Evolutionary conservation across 2,797 vertebrate genomes (phyloP).

Genomic region (Jordanella pulchra): DNA sequence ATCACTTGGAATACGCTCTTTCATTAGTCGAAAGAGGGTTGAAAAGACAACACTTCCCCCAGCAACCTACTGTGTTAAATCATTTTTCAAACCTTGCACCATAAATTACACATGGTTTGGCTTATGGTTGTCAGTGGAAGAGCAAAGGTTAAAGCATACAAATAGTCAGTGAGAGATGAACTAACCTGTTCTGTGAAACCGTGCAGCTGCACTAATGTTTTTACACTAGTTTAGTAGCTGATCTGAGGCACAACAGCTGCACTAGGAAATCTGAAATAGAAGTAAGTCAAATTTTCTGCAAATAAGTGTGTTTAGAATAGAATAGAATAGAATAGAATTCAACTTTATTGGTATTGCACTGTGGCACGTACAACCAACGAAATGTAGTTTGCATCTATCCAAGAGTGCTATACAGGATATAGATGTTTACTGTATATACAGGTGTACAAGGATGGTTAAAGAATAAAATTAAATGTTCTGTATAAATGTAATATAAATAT

Average conservation of each 20-base stretch:
- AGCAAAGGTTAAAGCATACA: conserved; percentile 45
- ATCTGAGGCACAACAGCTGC: conserved; percentile 40
- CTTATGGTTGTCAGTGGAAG: conserved; percentile 44
- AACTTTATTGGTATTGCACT: too few species aligned
- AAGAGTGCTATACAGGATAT: too few species aligned
- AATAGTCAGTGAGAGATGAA: conserved; percentile 46
- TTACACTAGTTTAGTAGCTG: conserved; percentile 56
- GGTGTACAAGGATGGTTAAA: too few species aligned
- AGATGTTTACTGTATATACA: too few species aligned
- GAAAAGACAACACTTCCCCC: conserved; percentile 33
- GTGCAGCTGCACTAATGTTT: conserved; percentile 45
- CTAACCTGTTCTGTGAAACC: conserved; percentile 30
- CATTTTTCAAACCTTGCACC: conserved; percentile 21
- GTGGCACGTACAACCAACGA: too few species aligned
- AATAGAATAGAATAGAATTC: too few species aligned
- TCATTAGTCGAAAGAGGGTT: conserved; percentile 49
- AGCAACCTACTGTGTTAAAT: conserved; percentile 31
- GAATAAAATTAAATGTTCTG: too few species aligned
- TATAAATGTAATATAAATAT: too few species aligned
- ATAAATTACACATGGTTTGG: conserved; percentile 65
- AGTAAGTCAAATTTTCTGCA: too few species aligned
- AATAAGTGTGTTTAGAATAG: too few species aligned
- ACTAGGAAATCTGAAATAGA: neutral
- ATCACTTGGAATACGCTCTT: conserved; percentile 23
- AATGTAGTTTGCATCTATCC: too few species aligned